Percentiles rank a stretch among this genome's conserved stretches.
These are phyloP conservation scores for Riparia riparia DNA, from an alignment of 2,113 vertebrate species.

Conservation along the genomic window DNA sequence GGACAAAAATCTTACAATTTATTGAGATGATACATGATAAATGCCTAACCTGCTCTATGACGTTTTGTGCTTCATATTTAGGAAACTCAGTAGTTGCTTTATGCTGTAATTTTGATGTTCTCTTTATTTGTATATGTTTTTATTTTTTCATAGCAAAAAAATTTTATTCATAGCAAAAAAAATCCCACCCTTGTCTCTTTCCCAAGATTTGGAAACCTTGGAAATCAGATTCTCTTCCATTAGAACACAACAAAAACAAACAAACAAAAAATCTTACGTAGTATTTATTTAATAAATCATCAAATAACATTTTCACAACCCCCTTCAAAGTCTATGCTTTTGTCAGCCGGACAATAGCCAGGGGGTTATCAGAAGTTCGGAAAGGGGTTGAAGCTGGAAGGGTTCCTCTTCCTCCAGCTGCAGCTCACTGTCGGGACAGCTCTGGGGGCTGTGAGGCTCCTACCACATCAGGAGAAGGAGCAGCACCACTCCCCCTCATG, in stretches of 20 bases:
- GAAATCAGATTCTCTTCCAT: neutral
- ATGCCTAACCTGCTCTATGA: neutral
- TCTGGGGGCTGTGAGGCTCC: neutral
- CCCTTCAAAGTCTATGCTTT: neutral
- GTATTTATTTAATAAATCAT: neutral
- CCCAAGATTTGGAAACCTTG: neutral
- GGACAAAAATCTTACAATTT: neutral
- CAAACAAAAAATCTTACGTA: neutral
- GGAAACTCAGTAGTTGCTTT: neutral
- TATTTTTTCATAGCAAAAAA: neutral
- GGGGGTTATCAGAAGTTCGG: neutral
- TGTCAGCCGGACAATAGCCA: neutral
- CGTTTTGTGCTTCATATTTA: neutral
- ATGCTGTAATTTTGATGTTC: neutral
- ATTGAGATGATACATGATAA: neutral
- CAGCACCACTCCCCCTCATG: fast-evolving
- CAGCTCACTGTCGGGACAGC: neutral
- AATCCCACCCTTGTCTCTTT: neutral
- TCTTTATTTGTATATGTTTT: neutral
- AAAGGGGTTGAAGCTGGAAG: neutral
- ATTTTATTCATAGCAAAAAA: neutral
- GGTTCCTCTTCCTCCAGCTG: neutral
- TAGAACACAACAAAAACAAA: neutral
- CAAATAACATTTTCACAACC: neutral
- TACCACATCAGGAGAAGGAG: neutral